Evolutionary conservation across 2,113 vertebrate genomes (phyloP).

Genomic region (Saccopteryx bilineata): DNA sequence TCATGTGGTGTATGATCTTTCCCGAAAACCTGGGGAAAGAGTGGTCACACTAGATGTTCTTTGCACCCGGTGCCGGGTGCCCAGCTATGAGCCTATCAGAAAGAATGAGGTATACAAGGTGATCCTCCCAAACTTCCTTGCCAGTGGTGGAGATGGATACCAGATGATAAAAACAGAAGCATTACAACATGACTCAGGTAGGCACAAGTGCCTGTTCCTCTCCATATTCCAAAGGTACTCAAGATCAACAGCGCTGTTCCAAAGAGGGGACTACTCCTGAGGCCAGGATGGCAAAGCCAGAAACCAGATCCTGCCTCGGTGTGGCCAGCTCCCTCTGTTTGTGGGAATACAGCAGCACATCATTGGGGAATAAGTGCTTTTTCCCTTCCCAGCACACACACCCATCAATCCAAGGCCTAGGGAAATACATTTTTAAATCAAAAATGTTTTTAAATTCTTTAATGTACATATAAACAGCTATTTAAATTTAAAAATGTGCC

Average conservation of each 20-base stretch:
- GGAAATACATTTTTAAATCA: background rate
- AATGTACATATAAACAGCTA: background rate
- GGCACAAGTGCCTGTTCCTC: conserved; percentile 65
- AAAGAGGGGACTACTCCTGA: background rate
- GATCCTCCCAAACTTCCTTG: conserved; percentile 91
- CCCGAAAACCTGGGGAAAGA: conserved; percentile 85
- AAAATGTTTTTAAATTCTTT: conserved; percentile 4
- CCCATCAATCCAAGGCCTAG: background rate
- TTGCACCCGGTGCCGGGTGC: conserved; percentile 93
- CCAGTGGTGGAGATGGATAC: conserved; percentile 93
- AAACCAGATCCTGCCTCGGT: background rate
- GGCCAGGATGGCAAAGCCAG: background rate
- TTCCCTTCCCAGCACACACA: background rate
- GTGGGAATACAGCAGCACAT: background rate
- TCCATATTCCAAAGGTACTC: background rate
- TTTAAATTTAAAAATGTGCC: too few relatives aligned
- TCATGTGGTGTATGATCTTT: conserved; percentile 91
- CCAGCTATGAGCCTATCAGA: conserved; percentile 89
- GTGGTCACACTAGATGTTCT: conserved; percentile 89
- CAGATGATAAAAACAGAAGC: conserved; percentile 90
- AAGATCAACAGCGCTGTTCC: background rate
- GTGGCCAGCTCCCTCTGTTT: background rate
- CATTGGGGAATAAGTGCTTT: background rate
- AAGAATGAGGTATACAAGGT: conserved; percentile 89
- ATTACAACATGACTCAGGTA: conserved; percentile 93